Evolutionary conservation across 2,888 invertebrate genomes (phyloP).

Genomic region (Coelinius sp.): DNA sequence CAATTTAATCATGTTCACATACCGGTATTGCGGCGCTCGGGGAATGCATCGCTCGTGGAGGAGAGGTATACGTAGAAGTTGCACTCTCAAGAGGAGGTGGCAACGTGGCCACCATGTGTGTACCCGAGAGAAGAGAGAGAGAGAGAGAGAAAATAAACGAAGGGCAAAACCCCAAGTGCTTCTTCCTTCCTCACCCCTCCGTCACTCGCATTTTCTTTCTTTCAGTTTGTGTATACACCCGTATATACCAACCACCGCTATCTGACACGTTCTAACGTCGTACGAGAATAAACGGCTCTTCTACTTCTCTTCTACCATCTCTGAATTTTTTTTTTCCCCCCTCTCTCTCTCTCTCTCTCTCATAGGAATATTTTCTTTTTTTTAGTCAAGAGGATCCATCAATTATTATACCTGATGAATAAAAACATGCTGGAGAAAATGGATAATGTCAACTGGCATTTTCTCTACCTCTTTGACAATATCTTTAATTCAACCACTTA

Average conservation of each 20-base stretch:
- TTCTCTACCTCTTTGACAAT: slow-evolving; percentile 12
- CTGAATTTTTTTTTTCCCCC: not conserved
- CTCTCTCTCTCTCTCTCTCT: not conserved
- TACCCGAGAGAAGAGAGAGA: slow-evolving; percentile 30
- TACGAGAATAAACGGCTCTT: slow-evolving; percentile 24
- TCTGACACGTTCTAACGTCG: slow-evolving; percentile 23
- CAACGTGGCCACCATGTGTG: slow-evolving; percentile 67
- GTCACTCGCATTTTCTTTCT: slow-evolving; percentile 9
- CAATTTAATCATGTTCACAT: no score
- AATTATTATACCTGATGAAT: slow-evolving; percentile 34
- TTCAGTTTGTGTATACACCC: slow-evolving; percentile 12
- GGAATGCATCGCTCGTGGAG: slow-evolving; percentile 37
- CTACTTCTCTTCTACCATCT: slow-evolving; percentile 5
- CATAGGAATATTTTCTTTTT: not conserved
- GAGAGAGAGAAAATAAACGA: slow-evolving; percentile 28
- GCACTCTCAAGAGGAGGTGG: slow-evolving; percentile 57
- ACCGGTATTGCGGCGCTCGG: not conserved
- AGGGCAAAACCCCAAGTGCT: slow-evolving; percentile 34
- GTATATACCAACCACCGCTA: slow-evolving; percentile 23
- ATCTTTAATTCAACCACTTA: slow-evolving; percentile 28
- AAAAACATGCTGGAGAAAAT: slow-evolving; percentile 34
- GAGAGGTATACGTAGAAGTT: slow-evolving; percentile 31
- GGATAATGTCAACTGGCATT: slow-evolving; percentile 33
- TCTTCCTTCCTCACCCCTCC: not conserved
- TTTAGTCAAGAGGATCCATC: not conserved